phyloP scores from a whole-genome alignment of 2,113 vertebrate species.

The Gymnocephalus cernua region DNA sequence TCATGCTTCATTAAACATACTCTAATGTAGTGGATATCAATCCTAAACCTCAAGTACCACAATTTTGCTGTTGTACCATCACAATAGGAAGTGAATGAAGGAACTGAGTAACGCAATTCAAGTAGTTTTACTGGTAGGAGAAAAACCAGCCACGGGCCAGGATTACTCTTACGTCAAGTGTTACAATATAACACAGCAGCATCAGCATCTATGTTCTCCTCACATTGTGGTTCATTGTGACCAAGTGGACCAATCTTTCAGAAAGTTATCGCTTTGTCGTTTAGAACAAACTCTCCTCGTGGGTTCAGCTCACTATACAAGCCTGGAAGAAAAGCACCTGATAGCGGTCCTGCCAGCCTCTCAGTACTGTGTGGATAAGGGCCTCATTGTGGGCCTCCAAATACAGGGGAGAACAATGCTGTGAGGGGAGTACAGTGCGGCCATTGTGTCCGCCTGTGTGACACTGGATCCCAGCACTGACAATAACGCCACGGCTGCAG shows the following conservation, averaged over 20 bases:
- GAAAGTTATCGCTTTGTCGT: neutral
- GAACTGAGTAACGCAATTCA: neutral
- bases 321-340: conserved; percentile 72
- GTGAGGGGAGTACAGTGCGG: conserved; percentile 72
- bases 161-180: neutral
- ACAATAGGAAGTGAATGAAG: neutral
- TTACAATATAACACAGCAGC: too few species aligned
- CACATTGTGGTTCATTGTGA: neutral
- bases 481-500: conserved; percentile 39
- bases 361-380: conserved; percentile 63
- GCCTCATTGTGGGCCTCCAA: conserved; percentile 76
- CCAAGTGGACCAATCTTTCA: neutral
- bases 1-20: neutral
- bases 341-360: conserved; percentile 42
- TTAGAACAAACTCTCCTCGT: conserved; percentile 1
- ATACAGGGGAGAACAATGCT: conserved; percentile 69
- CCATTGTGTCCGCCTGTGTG: conserved; percentile 75
- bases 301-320: conserved; percentile 12
- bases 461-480: conserved; percentile 73
- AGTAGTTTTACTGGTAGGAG: neutral
- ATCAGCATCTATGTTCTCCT: neutral
- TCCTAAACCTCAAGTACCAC: neutral
- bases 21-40: neutral
- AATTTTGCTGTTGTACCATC: too few species aligned
- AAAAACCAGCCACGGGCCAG: neutral